These are phyloP conservation scores for Eira barbara DNA, from an alignment of 2,113 vertebrate species.

Conservation along the genomic window DNA sequence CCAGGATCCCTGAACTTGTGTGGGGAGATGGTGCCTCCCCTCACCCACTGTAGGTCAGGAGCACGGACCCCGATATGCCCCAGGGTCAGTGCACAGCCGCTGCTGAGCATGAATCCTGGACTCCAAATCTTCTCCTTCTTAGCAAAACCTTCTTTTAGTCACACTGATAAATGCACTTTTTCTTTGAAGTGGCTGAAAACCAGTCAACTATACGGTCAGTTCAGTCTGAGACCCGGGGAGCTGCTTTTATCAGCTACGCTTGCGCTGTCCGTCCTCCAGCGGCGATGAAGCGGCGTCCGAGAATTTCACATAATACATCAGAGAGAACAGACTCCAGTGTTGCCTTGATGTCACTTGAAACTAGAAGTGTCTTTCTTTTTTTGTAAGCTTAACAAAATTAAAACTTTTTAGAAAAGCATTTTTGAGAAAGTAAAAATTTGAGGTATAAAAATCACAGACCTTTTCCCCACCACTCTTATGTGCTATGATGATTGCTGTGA, in stretches of 20 bases:
- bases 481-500: too few relatives aligned
- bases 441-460: too few relatives aligned
- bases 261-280: background rate
- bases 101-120: too few relatives aligned
- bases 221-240: background rate
- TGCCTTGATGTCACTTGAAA: background rate
- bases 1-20: background rate
- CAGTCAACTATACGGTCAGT: background rate
- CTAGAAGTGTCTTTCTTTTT: background rate
- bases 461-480: too few relatives aligned
- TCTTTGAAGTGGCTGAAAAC: background rate
- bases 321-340: background rate
- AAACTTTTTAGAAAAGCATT: background rate
- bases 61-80: background rate
- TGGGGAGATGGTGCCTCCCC: fast-evolving
- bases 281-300: background rate
- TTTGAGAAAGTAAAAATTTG: background rate
- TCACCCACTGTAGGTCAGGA: too few relatives aligned
- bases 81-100: fast-evolving
- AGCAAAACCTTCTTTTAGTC: background rate
- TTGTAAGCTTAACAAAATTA: background rate
- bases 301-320: background rate
- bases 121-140: background rate
- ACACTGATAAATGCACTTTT: background rate
- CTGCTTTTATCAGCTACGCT: background rate